A percentile compares a stretch with the other conserved stretches of the same genome.
phyloP scores from a whole-genome alignment of 1,140 invertebrate genomes.

The Zaprionus inermis region DNA sequence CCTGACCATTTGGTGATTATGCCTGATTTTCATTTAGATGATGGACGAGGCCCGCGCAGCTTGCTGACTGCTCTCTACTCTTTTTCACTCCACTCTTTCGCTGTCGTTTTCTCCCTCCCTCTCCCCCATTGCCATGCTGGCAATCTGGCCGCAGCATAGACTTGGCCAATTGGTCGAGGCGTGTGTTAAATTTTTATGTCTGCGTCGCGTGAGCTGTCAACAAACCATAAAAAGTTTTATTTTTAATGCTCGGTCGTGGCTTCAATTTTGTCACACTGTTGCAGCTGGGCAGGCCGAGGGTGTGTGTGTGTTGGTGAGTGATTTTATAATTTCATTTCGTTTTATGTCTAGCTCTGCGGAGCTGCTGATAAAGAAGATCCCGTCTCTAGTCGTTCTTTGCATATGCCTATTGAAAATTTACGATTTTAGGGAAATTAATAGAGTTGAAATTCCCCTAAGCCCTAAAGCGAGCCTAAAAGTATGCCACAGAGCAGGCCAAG shows the following conservation, averaged over 20 bases:
- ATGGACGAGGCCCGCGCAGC: constrained; percentile 55
- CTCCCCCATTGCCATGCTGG: background rate
- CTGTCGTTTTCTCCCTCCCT: background rate
- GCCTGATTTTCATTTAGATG: constrained; percentile 80
- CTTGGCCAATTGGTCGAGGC: constrained; percentile 25
- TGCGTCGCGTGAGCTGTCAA: constrained; percentile 44
- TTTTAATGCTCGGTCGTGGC: constrained; percentile 46
- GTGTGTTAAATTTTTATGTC: constrained; percentile 36
- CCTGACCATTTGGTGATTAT: constrained; percentile 68
- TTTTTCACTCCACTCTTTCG: background rate
- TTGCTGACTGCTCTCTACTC: background rate
- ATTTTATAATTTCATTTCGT: constrained; percentile 47
- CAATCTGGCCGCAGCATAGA: constrained; percentile 7
- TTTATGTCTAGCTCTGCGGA: constrained; percentile 20
- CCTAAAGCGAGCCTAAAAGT: background rate
- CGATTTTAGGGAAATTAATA: background rate
- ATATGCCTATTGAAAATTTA: constrained; percentile 17
- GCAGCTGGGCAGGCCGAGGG: background rate
- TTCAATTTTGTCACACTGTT: constrained; percentile 34
- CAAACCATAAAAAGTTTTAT: constrained; percentile 54
- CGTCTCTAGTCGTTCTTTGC: background rate
- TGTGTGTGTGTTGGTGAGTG: constrained; percentile 19
- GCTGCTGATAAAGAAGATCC: constrained; percentile 30
- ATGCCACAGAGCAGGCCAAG: background rate
- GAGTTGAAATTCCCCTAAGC: background rate